Evolutionary conservation across 92 coral and sea anemone species (phyloP), one percentile per base, ranked within the genome.

Genomic region (Isaurus tuberculatus): DNA sequence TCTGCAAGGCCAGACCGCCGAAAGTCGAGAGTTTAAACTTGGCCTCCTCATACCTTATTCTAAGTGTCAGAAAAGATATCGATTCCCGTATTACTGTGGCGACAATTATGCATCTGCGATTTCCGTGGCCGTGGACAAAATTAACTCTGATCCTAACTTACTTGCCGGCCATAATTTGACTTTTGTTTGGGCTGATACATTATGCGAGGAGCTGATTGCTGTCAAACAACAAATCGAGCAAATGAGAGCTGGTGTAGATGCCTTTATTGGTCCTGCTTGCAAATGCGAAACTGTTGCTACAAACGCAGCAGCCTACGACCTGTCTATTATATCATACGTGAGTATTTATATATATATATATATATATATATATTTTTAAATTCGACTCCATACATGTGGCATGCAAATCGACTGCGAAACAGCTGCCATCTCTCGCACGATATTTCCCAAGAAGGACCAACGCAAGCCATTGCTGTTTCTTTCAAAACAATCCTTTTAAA

Each of bases 241-340:
- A 66, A 80, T 91, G 78, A 86, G 91, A 73, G 88, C 90, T 28
- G 88, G 86, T 80, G 86, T 93, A 7, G 77, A 90, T 20, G 94
- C 89, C 4, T 91, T 93, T 74, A 93, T 93, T 55, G 97, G 97
- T 8, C 94, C 97, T 31, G 97, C 91, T 32, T 93, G 97, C 65
- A 66, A 67, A 55, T 93, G 97, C 26, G 89, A 91, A 36, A 91
- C 94, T 5, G 94, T 94, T n/a, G 97, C 97, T 1, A 83, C 91
- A 27, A 93, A 93, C 67, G 97, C 97, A n/a, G 97, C 94, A 5
- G 94, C 97, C 29, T 88, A 88, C 82, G 71, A 93, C 82, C 75
- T 87, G 57, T 57, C 97, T 1, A 91, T 93, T 57, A 79, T 93
- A 34, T 93, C 97, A 49, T 93, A 67, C 72, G 97, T 93, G 44